phyloP scores from a whole-genome alignment of 2,888 invertebrate genomes.

The Ochlodes sylvanus region DNA sequence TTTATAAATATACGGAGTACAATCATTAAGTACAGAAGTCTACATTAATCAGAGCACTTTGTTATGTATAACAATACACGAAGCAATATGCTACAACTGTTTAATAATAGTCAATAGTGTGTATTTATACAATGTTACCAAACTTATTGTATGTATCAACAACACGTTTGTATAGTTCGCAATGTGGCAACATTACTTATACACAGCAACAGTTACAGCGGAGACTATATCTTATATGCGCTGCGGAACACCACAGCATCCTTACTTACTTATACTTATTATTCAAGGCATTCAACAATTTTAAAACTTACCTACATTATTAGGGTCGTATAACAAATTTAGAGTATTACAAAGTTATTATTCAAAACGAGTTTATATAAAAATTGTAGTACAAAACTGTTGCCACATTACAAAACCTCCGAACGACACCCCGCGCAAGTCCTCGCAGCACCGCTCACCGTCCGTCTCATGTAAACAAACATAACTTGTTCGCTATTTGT shows the following conservation, averaged over 20 bases:
- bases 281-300: conserved; percentile 10
- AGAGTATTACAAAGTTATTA: conserved; percentile 16
- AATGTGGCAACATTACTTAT: conserved; percentile 53
- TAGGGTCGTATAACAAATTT: conserved; percentile 22
- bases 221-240: conserved; percentile 12
- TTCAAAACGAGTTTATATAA: conserved; percentile 43
- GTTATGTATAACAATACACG: conserved; percentile 52
- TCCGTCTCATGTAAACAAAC: conserved; percentile 2
- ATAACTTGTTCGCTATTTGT: conserved; percentile 20
- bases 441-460: not conserved
- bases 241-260: not conserved
- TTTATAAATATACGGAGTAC: conserved; percentile 64
- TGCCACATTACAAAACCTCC: conserved; percentile 40
- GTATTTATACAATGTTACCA: conserved; percentile 55
- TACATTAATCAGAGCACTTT: conserved; percentile 71
- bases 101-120: conserved; percentile 42
- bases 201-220: conserved; percentile 18
- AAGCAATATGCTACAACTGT: conserved; percentile 54
- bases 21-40: conserved; percentile 74
- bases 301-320: conserved; percentile 13
- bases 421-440: conserved; percentile 12
- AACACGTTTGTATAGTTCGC: conserved; percentile 49
- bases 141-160: conserved; percentile 57
- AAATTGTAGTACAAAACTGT: conserved; percentile 43
- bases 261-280: conserved; percentile 1